These are phyloP conservation scores for Pantherophis guttatus DNA, from an alignment of 2,113 vertebrate genomes.

Conservation along the genomic window DNA sequence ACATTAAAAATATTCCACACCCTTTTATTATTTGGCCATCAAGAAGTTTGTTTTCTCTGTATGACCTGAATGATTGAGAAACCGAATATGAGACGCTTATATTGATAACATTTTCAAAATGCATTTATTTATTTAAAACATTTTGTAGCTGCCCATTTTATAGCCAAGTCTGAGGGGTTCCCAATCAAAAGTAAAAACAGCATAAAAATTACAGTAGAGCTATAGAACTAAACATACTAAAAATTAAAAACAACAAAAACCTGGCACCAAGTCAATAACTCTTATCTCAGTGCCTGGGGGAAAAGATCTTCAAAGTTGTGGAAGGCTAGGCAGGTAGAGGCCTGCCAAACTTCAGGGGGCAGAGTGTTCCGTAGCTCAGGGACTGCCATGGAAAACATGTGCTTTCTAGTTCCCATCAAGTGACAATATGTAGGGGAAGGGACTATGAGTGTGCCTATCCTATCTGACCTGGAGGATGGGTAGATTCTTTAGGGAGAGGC, in stretches of 20 bases:
- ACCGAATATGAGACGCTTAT: neutral
- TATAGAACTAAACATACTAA: neutral
- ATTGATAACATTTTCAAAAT: neutral
- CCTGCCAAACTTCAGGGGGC: neutral
- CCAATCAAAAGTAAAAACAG: neutral
- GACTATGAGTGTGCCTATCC: neutral
- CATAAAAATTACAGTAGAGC: neutral
- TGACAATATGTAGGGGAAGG: neutral
- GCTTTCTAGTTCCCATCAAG: neutral
- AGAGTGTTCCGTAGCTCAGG: too few relatives aligned
- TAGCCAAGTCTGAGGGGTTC: neutral
- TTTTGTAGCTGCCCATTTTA: neutral
- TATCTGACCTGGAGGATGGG: neutral
- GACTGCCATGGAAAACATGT: neutral
- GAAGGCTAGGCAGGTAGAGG: neutral
- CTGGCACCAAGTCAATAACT: neutral
- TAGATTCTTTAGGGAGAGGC: neutral
- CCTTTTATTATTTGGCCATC: neutral
- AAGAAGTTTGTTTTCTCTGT: neutral
- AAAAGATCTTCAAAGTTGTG: neutral
- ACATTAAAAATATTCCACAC: neutral
- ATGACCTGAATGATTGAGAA: neutral
- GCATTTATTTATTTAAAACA: neutral
- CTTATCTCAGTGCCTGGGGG: neutral
- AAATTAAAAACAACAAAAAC: neutral